These are phyloP conservation scores for Whitmania pigra DNA, from an alignment of 1,140 invertebrate genomes.

Conservation along the genomic window DNA sequence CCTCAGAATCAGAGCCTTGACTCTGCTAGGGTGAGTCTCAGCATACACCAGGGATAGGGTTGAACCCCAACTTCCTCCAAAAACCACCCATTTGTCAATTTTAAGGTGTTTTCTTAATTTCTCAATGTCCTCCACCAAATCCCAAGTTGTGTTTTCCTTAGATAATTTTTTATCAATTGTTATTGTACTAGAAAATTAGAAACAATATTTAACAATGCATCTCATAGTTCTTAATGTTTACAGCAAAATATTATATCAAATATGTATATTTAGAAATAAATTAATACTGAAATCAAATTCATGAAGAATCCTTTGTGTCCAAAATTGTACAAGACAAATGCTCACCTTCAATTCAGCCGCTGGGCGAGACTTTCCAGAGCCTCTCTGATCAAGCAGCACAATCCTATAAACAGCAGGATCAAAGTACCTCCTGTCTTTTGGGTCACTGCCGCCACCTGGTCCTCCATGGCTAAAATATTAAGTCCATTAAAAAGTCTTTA, in stretches of 20 bases:
- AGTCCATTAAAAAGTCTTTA: no score
- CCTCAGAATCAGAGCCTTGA: constrained; percentile 37
- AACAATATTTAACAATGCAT: no score
- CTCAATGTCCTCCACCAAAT: constrained; percentile 40
- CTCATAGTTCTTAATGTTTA: no score
- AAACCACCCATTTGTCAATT: constrained; percentile 40
- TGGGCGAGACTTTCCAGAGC: constrained; percentile 38
- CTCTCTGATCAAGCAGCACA: constrained; percentile 40
- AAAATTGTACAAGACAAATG: background rate
- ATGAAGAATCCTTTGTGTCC: no score
- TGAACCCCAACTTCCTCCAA: constrained; percentile 42
- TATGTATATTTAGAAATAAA: no score
- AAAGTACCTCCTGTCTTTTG: constrained; percentile 37
- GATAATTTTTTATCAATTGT: constrained; percentile 10
- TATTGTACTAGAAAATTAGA: background rate
- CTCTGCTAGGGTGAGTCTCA: constrained; percentile 36
- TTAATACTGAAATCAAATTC: no score
- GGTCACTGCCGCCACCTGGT: constrained; percentile 36
- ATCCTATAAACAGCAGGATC: constrained; percentile 38
- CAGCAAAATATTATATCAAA: no score
- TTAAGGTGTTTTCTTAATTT: constrained; percentile 34
- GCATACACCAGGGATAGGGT: constrained; percentile 38
- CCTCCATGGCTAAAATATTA: constrained; percentile 36
- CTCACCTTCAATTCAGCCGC: constrained; percentile 36
- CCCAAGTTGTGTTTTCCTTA: constrained; percentile 41